These are phyloP conservation scores for Caretta caretta DNA, from an alignment of 2,113 vertebrate genomes.

Conservation along the genomic window DNA sequence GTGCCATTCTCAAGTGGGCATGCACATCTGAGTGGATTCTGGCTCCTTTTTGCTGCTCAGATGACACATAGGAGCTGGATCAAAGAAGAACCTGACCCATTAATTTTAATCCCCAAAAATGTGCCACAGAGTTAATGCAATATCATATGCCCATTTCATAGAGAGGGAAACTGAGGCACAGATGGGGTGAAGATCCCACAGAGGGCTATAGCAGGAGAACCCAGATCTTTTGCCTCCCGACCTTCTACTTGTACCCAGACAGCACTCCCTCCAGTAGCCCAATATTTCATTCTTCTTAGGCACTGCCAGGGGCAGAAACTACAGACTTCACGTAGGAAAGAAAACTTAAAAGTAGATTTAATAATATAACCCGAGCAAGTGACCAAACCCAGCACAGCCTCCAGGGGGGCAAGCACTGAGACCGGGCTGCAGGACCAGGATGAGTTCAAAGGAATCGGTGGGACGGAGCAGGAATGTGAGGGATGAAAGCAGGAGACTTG, in stretches of 20 bases:
- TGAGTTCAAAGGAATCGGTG: not conserved
- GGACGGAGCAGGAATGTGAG: not conserved
- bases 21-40: not conserved
- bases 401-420: not conserved
- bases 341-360: not conserved
- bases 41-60: not conserved
- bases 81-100: not conserved
- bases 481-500: constrained; percentile 50
- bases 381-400: not conserved
- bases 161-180: not conserved
- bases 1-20: not conserved
- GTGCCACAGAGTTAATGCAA: not conserved
- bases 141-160: not conserved
- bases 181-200: not conserved
- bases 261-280: not conserved
- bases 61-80: not conserved
- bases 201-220: not conserved
- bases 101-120: not conserved
- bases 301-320: not conserved
- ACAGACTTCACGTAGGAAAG: not conserved
- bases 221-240: not conserved
- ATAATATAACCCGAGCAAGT: not conserved
- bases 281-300: not conserved
- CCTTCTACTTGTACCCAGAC: not conserved
- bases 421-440: not conserved